Evolutionary conservation across 2,888 invertebrate species (phyloP), one percentile per base, ranked within the genome.

Genomic region (Gymnosoma rotundatum): DNA sequence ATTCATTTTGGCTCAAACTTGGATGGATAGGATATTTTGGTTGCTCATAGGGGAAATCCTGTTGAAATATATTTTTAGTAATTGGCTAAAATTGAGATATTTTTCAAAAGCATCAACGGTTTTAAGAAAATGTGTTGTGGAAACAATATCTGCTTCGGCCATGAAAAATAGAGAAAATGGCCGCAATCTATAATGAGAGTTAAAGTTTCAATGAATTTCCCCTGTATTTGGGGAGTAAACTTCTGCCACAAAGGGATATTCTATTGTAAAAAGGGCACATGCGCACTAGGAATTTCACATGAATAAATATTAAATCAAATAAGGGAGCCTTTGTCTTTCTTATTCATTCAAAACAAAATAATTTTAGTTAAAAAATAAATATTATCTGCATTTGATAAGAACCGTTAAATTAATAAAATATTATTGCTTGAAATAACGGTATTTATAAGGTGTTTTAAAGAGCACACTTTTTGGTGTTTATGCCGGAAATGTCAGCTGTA

Each of bases 71-170:
- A 70, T 78, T 78, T 32, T 52, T 10, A 52, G 21, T 72, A 64
- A 79, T 72, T 75, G 76, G 81, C 66, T 52, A 36, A 70, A 78
- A 80, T 78, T 69, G 80, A 76, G 83, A 84, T 72, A 45, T 56
- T 32, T 56, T 73, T 63, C 52, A 48, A 70, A 75, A 54, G 21
- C 38, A 73, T 16, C 63, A 73, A 69, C 69, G 67, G 78, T 70
- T 70, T 21, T 36, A 45, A 45, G 52, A 50, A 61, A 60, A 74
- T n/a, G 45, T 70, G 20, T 48, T 63, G 63, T 32, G 76, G 69
- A 81, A 76, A 83, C 69, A 70, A 70, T 89, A 86, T 87, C 87
- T 86, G 85, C 81, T 86, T 80, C 58, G 25, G 76, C 60, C 60
- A 58, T 50, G n/a, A 45, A 58, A 58, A 42, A 54, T 54, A 64